Base-by-base conservation (phyloP, 2,888 invertebrate species). In the Diabrotica balteata region DNA sequence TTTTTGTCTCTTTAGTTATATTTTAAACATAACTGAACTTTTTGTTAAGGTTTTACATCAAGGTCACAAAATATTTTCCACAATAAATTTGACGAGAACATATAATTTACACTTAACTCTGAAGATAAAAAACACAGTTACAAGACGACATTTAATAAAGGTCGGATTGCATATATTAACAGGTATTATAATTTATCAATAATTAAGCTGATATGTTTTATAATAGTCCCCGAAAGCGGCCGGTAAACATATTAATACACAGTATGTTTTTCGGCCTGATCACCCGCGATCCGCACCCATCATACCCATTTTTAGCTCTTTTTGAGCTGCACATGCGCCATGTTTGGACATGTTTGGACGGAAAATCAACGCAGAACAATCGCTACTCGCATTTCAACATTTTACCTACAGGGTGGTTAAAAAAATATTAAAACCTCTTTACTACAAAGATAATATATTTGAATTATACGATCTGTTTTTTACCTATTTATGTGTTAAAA, bases 121-220 rank as follows among this genome's bases (percentile, higher is more conserved):
- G 78, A 77, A 77, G 77, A 80, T 80, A 81, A 80, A 80, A 81
- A 83, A 83, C 82, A 83, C 81, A 81, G 79, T 81, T 82, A 84
- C 83, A 83, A 83, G 83, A 84, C 83, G 82, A 84, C 84, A 84
- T 82, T 81, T 77, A 57, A 57, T 57, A 83, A 84, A 83, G 84
- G 82, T 84, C 84, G 84, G 84, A 84, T 83, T 84, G 84, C 84
- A 83, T 84, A 82, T 82, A 72, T 72, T 72, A 83, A 84, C 82
- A 84, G 80, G 81, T 83, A 83, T 87, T 87, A 87, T 80, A 80
- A 80, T 78, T 83, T 81, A 82, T 82, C 81, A 82, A 83, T 87
- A 88, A 87, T 88, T 88, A 89, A 88, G 89, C 88, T 90, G 90
- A 90, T 90, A 89, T 89, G 89, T 89, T 88, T 84, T 87, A 87